phyloP scores from a whole-genome alignment of 2,113 vertebrate species.

The Theristicus caerulescens region DNA sequence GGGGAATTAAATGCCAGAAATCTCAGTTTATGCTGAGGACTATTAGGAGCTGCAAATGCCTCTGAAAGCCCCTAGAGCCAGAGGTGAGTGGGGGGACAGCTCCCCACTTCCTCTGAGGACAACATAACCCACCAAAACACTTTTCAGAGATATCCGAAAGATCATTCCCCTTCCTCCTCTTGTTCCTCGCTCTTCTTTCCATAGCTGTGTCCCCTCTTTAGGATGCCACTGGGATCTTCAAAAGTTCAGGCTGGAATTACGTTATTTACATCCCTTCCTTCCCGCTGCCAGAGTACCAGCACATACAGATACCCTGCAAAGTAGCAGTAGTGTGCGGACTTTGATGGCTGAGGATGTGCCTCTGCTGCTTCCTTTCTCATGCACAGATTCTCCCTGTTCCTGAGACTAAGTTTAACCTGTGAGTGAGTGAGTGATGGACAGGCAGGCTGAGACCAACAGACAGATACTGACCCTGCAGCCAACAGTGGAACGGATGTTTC shows the following conservation, averaged over 20 bases:
- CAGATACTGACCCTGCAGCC: neutral
- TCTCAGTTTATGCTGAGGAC: neutral
- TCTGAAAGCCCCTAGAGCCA: neutral
- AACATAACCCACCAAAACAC: neutral
- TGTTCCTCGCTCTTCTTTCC: neutral
- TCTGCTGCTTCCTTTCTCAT: neutral
- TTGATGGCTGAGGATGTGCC: neutral
- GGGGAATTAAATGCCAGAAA: neutral
- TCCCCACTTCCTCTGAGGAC: neutral
- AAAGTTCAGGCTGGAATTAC: neutral
- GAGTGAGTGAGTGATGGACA: neutral
- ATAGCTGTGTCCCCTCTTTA: neutral
- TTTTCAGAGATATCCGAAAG: fast-evolving
- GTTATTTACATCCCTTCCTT: neutral
- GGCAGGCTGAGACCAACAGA: neutral
- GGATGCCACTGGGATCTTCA: neutral
- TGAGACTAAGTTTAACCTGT: neutral
- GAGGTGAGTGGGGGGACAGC: too few relatives aligned
- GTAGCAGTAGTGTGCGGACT: neutral
- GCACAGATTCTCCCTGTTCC: neutral
- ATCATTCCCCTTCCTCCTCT: fast-evolving
- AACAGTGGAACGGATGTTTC: neutral
- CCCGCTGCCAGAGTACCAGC: neutral
- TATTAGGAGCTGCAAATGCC: neutral
- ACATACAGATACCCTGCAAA: neutral